A percentile compares a stretch with the other conserved stretches of the same genome.
These are phyloP conservation scores for Halcyon badia DNA, from an alignment of 2,797 vertebrate genomes.

Conservation along the genomic window DNA sequence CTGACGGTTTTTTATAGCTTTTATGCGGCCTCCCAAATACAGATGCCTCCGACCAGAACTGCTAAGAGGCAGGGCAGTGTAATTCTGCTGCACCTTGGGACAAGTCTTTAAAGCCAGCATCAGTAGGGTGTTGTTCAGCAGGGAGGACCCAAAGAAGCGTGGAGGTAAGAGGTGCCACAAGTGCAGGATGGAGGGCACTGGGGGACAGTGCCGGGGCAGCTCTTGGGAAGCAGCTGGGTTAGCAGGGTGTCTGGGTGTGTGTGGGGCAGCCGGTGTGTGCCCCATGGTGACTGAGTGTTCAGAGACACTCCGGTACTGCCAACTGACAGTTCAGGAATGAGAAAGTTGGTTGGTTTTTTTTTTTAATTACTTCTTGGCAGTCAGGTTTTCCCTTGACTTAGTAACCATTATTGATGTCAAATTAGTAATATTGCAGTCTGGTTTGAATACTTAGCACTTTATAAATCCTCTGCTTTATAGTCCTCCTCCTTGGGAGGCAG, in stretches of 20 bases:
- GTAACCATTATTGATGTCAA: background rate
- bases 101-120: fast-evolving
- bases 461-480: background rate
- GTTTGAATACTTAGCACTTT: background rate
- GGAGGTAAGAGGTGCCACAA: background rate
- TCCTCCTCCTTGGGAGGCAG: background rate
- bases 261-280: background rate
- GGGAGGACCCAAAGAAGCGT: background rate
- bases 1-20: background rate
- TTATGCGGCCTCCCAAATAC: background rate
- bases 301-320: fast-evolving
- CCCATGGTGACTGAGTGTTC: fast-evolving
- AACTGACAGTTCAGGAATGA: fast-evolving
- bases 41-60: fast-evolving
- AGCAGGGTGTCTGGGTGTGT: too few species aligned
- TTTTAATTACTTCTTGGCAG: background rate
- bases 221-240: background rate
- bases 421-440: background rate
- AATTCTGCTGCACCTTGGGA: too few species aligned
- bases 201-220: fast-evolving
- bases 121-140: fast-evolving
- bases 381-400: background rate
- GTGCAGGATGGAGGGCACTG: fast-evolving
- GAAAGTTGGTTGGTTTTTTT: background rate
- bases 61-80: background rate